Evolutionary conservation across 1,140 invertebrate species (phyloP).

Genomic region (Cataglyphis hispanica): DNA sequence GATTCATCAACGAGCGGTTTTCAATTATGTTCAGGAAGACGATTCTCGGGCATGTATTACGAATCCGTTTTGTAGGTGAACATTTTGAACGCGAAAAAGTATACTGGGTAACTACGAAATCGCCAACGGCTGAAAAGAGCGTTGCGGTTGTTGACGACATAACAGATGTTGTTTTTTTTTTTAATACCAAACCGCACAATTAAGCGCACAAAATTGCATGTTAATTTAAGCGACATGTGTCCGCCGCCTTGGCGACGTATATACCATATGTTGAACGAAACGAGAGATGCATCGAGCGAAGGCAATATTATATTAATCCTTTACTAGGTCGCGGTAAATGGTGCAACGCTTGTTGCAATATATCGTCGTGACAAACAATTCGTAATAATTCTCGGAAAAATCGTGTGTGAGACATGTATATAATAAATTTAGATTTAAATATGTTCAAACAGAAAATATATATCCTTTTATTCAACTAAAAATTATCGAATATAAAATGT

Average conservation of each 20-base stretch:
- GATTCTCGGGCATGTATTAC: background rate
- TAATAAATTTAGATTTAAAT: background rate
- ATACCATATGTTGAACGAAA: constrained; percentile 40
- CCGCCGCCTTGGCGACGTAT: background rate
- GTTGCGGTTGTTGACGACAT: constrained; percentile 14
- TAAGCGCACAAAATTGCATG: constrained; percentile 58
- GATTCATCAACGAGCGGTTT: constrained; percentile 25
- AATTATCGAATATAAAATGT: background rate
- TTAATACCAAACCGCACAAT: constrained; percentile 19
- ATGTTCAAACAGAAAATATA: background rate
- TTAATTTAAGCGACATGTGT: constrained; percentile 58
- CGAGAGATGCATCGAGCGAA: constrained; percentile 10
- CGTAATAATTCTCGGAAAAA: constrained; percentile 5
- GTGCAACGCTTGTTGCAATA: constrained; percentile 6
- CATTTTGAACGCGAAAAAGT: background rate
- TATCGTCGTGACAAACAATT: constrained; percentile 1
- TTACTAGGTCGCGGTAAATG: background rate
- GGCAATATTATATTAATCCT: constrained; percentile 39
- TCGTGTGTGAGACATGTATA: background rate
- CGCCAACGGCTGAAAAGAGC: constrained; percentile 24
- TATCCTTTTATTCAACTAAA: background rate
- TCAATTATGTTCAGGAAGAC: background rate
- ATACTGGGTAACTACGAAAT: background rate
- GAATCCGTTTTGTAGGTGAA: background rate
- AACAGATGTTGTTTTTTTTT: constrained; percentile 43